These are phyloP conservation scores for Diplogasteroides magnus DNA, from an alignment of 1,140 invertebrate genomes.

Conservation along the genomic window DNA sequence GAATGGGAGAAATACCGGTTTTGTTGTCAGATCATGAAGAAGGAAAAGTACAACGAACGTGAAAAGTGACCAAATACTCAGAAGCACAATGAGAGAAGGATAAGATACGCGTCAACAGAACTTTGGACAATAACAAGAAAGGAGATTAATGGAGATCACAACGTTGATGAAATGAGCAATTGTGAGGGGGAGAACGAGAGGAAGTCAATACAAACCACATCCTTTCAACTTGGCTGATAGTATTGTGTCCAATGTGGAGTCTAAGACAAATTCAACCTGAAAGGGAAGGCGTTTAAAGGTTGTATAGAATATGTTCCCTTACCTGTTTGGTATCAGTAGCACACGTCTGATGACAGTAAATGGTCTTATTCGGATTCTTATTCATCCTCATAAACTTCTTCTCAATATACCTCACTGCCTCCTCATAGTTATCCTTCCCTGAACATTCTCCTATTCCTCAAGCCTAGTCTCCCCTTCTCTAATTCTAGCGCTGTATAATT, in stretches of 20 bases:
- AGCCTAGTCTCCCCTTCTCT: too few relatives aligned
- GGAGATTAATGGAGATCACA: background rate
- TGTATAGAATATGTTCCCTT: background rate
- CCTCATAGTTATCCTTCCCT: slow-evolving; percentile 13
- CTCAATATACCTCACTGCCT: slow-evolving; percentile 23
- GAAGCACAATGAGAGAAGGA: too few relatives aligned
- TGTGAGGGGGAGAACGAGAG: too few relatives aligned
- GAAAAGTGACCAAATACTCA: too few relatives aligned
- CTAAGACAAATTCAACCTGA: slow-evolving; percentile 45
- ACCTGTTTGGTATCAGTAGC: slow-evolving; percentile 19
- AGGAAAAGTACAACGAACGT: too few relatives aligned
- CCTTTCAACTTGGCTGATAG: slow-evolving; percentile 49
- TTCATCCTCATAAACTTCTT: slow-evolving; percentile 12
- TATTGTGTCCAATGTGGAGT: slow-evolving; percentile 45
- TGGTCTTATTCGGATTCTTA: slow-evolving; percentile 15
- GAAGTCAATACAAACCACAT: slow-evolving; percentile 45
- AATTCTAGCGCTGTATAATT: too few relatives aligned
- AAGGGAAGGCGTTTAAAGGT: background rate
- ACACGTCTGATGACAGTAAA: slow-evolving; percentile 22
- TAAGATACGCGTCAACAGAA: too few relatives aligned
- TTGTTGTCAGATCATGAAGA: too few relatives aligned
- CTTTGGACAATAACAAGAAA: background rate
- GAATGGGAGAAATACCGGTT: too few relatives aligned
- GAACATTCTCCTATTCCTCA: too few relatives aligned
- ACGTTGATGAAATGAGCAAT: too few relatives aligned